A percentile compares a stretch with the other conserved stretches of the same genome.
phyloP scores from a whole-genome alignment of 2,797 vertebrate species.

The Ceyx erithaca region DNA sequence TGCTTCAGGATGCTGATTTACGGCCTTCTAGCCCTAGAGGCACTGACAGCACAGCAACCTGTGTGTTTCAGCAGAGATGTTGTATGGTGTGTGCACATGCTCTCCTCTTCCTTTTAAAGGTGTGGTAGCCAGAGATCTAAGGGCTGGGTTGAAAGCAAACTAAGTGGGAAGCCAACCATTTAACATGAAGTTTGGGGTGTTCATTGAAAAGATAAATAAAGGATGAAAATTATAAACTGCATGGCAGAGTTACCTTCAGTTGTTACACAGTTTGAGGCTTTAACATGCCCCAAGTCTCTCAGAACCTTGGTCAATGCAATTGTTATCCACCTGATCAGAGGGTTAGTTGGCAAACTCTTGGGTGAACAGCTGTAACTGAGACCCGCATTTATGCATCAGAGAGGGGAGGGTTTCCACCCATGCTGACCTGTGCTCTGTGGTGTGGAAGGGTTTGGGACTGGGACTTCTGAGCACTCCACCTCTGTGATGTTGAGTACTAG shows the following conservation, averaged over 20 bases:
- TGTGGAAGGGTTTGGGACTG: not conserved
- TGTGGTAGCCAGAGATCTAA: not conserved
- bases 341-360: not conserved
- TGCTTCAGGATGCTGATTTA: not conserved
- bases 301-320: not conserved
- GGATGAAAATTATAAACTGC: not conserved
- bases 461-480: not conserved
- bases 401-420: not conserved
- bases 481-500: not conserved
- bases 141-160: not conserved
- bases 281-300: not conserved
- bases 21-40: not conserved
- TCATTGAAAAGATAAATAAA: not conserved
- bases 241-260: not conserved
- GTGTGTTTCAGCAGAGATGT: not conserved
- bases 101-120: not conserved
- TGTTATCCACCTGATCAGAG: not conserved
- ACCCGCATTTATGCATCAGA: not conserved
- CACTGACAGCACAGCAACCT: not conserved
- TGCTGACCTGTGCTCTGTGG: rapidly evolving
- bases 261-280: not conserved
- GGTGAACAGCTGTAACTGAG: not conserved
- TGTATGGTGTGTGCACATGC: not conserved
- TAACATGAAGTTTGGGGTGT: not conserved
- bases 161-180: not conserved